Base-by-base conservation (phyloP, 2,113 vertebrate species). In the Ariopsis seemanni region DNA sequence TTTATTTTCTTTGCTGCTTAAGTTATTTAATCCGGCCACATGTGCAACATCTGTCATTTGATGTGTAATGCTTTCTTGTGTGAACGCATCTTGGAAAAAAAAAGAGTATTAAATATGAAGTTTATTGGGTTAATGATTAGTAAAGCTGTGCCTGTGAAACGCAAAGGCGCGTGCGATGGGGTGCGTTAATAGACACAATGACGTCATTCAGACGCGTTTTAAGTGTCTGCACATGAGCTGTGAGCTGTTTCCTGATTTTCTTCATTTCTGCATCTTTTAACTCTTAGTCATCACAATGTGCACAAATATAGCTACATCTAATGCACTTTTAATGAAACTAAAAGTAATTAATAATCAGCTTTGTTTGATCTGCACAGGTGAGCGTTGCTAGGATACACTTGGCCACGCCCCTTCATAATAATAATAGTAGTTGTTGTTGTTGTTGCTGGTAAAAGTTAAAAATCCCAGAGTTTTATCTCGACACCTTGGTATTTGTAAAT, bases 11-110 rank as follows among this genome's bases (percentile, higher is more conserved):
- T n/a, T 55, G 7, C 18, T 52, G 11, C 15, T 58, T 18, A 30
- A 14, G 5, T 30, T 57, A 1, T 55, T 60, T 22, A 60, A 81
- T 42, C 17, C 17, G 14, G 11, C 53, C 79, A 82, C 30, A 82
- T 82, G 79, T 82, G 79, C 57, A 82, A 82, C 79, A 82, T 82
- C 79, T 57, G 55, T 42, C 4, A 42, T 4, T 42, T 42, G 42
- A 42, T 60, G 78, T 18, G 14, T n/a, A 15, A 55, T 1, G n/a
- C 15, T 7, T 30, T 18, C 17, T 30, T 11, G 55, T 9, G 17
- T 30, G 55, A 27, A 58, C 34, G 55, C 27, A 11, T 58, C 27
- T 1, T 57, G 25, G 50, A 20, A 8, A 58, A 9, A 18, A 57
- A 72, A 9, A 79, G 48, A 7, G 48, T 7, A 17, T 27, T 7